These are phyloP conservation scores for Aphodius sticticus DNA, from an alignment of 2,888 invertebrate genomes.

Conservation along the genomic window DNA sequence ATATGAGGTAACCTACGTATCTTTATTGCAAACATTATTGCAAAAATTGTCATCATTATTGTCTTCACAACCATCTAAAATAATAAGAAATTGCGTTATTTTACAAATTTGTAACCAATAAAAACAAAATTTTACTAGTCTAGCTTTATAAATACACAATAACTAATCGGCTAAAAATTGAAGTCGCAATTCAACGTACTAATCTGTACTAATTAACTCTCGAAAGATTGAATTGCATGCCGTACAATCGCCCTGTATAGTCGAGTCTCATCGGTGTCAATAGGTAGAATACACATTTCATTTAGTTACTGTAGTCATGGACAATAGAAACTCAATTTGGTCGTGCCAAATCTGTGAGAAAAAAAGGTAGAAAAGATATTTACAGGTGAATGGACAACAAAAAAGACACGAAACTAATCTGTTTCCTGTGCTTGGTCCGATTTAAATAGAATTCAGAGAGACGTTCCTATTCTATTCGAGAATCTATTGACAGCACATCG, in stretches of 20 bases:
- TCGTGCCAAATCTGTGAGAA: slow-evolving; percentile 4
- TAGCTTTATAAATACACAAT: too few species aligned
- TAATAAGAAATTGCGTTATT: too few species aligned
- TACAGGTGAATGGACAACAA: slow-evolving; percentile 4
- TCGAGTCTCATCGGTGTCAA: not conserved
- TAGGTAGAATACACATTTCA: not conserved
- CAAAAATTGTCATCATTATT: too few species aligned
- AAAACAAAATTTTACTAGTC: too few species aligned
- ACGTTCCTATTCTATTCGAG: not conserved
- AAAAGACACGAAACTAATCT: not conserved
- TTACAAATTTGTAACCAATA: too few species aligned
- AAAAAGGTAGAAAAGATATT: not conserved
- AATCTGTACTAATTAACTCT: not conserved
- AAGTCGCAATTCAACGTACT: not conserved
- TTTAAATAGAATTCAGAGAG: not conserved
- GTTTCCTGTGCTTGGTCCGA: not conserved
- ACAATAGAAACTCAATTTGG: slow-evolving; percentile 4
- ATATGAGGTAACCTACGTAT: too few species aligned
- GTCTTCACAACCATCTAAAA: too few species aligned
- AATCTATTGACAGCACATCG: slow-evolving; percentile 4
- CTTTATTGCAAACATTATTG: too few species aligned
- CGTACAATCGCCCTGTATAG: not conserved
- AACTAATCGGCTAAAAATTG: too few species aligned
- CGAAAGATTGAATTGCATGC: not conserved
- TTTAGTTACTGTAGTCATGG: not conserved